Evolutionary conservation across 53 echinoderm and acorn worm genomes (phyloP), one percentile per base, ranked within the genome.

Genomic region (Holothuria leucospilota): DNA sequence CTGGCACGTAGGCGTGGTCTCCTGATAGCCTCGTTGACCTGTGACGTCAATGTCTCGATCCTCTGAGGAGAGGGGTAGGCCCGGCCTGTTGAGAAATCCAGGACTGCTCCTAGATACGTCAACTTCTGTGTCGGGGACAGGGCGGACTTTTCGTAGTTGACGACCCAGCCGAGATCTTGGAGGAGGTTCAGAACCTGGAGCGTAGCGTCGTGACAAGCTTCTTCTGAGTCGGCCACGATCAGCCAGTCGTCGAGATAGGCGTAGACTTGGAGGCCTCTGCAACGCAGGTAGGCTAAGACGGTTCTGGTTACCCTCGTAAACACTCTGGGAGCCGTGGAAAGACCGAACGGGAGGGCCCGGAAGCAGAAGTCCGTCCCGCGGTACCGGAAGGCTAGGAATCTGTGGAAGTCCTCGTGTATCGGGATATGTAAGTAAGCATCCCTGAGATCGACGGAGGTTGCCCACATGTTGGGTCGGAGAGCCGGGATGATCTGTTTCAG

Each of bases 221-320:
- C 27, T 16, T 7, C 1, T 0, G 71, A 52, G 0, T 74, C 30
- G 11, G 59, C 90, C 9, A 90, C 23, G 5, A 84, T 51, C 23
- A 90, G 77, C 81, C 88, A 93, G 46, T 93, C 85, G 93, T 90
- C 90, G 0, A 93, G 67, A 39, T 84, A 90, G 28, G 78, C 46
- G 78, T 69, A 90, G 0, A 88, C 51, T 6, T 21, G 63, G 15
- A 85, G 28, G 6, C 80, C 90, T 24, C 26, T 42, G 39, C 63
- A 39, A 24, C 86, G 42, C 8, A 92, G 65, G 6, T 59, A 40
- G 15, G 87, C 85, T 39, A 71, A 68, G 23, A 87, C 49, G 0
- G 60, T 72, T 39, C 52, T 29, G 18, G 87, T 69, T 8, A 93
- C 41, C 20, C 93, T 77, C 1, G 90, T 86, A 61, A 93, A 93